Conservation (phyloP, 2,113 vertebrate genomes). For the Eira barbara region DNA sequence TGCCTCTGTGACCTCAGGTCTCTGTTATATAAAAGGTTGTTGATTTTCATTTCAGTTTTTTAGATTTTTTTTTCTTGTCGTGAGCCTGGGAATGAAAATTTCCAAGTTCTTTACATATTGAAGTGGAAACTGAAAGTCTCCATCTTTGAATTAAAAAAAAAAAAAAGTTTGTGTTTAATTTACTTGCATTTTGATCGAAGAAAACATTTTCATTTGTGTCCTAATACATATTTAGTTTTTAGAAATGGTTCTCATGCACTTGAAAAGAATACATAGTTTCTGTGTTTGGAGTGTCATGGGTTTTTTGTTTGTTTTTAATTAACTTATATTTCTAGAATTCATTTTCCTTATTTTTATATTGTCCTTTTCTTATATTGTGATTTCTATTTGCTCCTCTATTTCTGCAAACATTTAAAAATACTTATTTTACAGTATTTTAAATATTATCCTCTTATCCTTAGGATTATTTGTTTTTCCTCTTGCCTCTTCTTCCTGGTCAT, state of each 20-base stretch:
- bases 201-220: neutral
- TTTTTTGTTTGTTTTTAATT: neutral
- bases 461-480: neutral
- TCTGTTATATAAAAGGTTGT: too few species aligned
- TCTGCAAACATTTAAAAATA: slow-evolving; percentile 12
- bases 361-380: neutral
- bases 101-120: neutral
- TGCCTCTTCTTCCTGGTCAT: neutral
- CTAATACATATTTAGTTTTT: neutral
- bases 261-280: neutral
- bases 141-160: neutral
- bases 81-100: neutral
- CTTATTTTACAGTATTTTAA: neutral
- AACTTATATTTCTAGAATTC: neutral
- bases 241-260: neutral
- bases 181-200: neutral
- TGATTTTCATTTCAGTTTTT: neutral
- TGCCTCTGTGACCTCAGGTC: neutral
- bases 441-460: neutral
- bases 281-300: neutral
- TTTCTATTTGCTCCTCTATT: neutral
- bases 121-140: neutral
- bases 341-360: neutral
- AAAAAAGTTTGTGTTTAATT: neutral
- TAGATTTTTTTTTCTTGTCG: neutral